Evolutionary conservation across 2,888 invertebrate species (phyloP), one percentile per base, ranked within the genome.

Genomic region (Melipona beecheii): DNA sequence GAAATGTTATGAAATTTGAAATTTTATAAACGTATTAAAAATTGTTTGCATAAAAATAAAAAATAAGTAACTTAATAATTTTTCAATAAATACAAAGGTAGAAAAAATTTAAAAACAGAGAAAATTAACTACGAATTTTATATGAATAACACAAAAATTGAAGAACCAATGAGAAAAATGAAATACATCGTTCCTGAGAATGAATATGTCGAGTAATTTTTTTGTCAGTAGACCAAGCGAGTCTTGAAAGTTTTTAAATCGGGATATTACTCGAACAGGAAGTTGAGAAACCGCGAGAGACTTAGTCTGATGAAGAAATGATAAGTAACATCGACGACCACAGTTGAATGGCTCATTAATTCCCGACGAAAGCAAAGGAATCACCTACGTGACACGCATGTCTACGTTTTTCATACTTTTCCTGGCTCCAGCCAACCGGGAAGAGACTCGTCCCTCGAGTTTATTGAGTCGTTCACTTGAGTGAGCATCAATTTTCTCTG

Each of bases 351-450:
- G 31, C 36, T 74, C 31, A 17, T 74, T 64, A 64, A 50, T 75
- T 65, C 24, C 31, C n/a, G 19, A n/a, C 15, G 6, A 54, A 36
- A 52, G 36, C 21, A 6, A 1, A 64, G 36, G 71, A 64, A 62
- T 74, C 31, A 50, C 24, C 52, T 74, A 64, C 74, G 74, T 65
- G 74, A 72, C 72, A 58, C 15, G 49, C 72, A 49, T 73, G 27
- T 13, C 13, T 15, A 13, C 19, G 58, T 60, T 72, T 60, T 60
- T 62, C 73, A 31, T 49, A 21, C 50, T 62, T 73, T 73, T 62
- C 60, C 49, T 19, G 21, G 3, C 19, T 31, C 9, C 9, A 2
- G 43, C 24, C 19, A 19, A 27, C 43, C n/a, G 43, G 24, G 24
- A 19, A 19, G 24, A 19, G 24, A 72, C 72, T 71, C 43, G 49